Base-by-base conservation (phyloP, 2,888 invertebrate genomes). In the Ceramica pisi region DNA sequence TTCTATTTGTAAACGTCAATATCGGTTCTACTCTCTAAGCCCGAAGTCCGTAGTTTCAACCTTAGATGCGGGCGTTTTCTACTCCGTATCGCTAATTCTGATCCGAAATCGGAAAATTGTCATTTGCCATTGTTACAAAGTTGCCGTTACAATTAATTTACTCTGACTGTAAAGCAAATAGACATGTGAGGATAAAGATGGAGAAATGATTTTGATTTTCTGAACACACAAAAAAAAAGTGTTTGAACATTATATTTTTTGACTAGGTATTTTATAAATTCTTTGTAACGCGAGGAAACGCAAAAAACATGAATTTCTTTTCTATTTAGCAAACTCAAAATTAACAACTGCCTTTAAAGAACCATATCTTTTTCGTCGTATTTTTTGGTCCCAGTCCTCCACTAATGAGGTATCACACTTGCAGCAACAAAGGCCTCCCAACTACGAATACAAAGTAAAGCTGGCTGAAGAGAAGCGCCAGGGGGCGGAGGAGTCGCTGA, bases 401-500 rank as follows among this genome's bases (percentile, higher is more conserved):
- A n/a, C 6, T 56, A 35, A 72, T 62, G 16, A 46, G 41, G 12
- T 41, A 67, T 48, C 31, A 8, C 12, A 56, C 26, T 26, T 38
- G n/a, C 38, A 59, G 55, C 50, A 82, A 75, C 60, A 62, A 57
- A 75, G 86, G 7, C 90, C 91, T 2, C 87, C 88, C 0, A 95
- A 95, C 83, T 90, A 92, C 78, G 91, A 91, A n/a, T 92, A 97
- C 86, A 97, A 97, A 81, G 55, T 96, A 64, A 96, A 97, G 75
- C 92, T 97, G 57, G 96, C 94, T 14, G 91, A 90, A 26, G 96
- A 95, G 61, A 92, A 96, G 77, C 93, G 96, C 0, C 88, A 92
- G 19, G 93, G 92, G 0, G 96, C 96, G 0, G 96, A 97, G 81
- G 97, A 96, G 48, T 95, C 97, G 16, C 95, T 97, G 64, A 97